These are phyloP conservation scores for Metridium senile DNA, from an alignment of 92 coral and sea anemone genomes.

Conservation along the genomic window DNA sequence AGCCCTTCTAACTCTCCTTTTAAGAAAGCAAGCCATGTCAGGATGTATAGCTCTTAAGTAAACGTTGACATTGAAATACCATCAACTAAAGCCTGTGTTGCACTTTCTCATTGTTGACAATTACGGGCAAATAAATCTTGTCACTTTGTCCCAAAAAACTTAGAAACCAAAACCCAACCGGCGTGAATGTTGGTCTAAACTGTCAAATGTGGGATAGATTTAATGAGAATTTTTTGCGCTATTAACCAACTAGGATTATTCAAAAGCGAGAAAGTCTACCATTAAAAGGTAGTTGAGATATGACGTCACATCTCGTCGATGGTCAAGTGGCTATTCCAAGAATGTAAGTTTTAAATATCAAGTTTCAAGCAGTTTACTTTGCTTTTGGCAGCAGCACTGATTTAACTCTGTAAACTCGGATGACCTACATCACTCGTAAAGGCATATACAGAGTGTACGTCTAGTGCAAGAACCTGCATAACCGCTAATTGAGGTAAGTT, in stretches of 20 bases:
- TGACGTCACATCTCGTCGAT: conserved; percentile 3
- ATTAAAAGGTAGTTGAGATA: not conserved
- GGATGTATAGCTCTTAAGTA: not conserved
- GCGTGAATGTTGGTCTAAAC: not conserved
- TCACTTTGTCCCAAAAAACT: not conserved
- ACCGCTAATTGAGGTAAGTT: too few species aligned
- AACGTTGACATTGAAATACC: not conserved
- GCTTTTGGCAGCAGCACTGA: not conserved
- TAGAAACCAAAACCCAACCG: not conserved
- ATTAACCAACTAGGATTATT: too few species aligned
- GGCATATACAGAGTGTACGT: not conserved
- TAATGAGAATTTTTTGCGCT: not conserved
- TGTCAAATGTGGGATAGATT: not conserved
- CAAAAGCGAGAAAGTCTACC: too few species aligned
- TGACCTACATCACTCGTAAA: not conserved
- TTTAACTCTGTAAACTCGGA: not conserved
- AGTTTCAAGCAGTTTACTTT: conserved; percentile 11
- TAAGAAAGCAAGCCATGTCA: not conserved
- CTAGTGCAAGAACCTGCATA: too few species aligned
- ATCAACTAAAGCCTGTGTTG: not conserved
- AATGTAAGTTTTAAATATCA: not conserved
- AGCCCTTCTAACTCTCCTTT: conserved; percentile 6
- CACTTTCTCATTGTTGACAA: too few species aligned
- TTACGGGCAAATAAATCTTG: not conserved
- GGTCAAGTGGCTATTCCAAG: not conserved